Evolutionary conservation across 2,888 invertebrate genomes (phyloP).

Genomic region (Xanthorhoe designata): DNA sequence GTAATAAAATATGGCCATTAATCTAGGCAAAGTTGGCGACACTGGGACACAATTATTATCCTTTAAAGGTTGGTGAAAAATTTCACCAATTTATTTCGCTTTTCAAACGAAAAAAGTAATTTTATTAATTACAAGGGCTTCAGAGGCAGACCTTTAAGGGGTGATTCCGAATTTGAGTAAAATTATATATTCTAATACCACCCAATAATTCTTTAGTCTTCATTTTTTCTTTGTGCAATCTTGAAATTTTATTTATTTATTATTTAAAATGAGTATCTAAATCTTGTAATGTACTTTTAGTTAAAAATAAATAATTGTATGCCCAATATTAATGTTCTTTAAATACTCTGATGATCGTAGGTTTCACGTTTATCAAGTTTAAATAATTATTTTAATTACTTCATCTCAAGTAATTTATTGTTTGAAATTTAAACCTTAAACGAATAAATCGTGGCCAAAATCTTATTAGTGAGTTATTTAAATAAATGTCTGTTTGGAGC

Average conservation of each 20-base stretch:
- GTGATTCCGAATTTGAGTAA: not conserved
- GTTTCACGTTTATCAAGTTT: too few species aligned
- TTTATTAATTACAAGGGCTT: conserved; percentile 39
- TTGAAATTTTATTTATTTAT: too few species aligned
- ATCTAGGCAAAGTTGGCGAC: conserved; percentile 61
- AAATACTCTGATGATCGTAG: too few species aligned
- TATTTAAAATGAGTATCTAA: too few species aligned
- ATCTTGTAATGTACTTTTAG: too few species aligned
- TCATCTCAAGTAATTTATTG: not conserved
- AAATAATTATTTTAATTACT: too few species aligned
- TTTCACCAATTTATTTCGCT: conserved; percentile 51
- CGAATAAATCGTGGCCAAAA: conserved; percentile 29
- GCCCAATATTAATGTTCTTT: too few species aligned
- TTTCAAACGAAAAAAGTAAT: conserved; percentile 47
- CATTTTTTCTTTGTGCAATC: too few species aligned
- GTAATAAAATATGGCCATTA: conserved; percentile 64
- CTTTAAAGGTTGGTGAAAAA: conserved; percentile 52
- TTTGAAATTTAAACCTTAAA: not conserved
- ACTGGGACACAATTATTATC: conserved; percentile 59
- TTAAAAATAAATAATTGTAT: too few species aligned
- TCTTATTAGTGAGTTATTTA: conserved; percentile 25
- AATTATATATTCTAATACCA: not conserved
- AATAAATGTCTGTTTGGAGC: conserved; percentile 27
- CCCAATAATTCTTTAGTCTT: too few species aligned
- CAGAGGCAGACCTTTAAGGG: conserved; percentile 24